Conservation (phyloP, 2,797 vertebrate species). For the Okamejei kenojei region DNA sequence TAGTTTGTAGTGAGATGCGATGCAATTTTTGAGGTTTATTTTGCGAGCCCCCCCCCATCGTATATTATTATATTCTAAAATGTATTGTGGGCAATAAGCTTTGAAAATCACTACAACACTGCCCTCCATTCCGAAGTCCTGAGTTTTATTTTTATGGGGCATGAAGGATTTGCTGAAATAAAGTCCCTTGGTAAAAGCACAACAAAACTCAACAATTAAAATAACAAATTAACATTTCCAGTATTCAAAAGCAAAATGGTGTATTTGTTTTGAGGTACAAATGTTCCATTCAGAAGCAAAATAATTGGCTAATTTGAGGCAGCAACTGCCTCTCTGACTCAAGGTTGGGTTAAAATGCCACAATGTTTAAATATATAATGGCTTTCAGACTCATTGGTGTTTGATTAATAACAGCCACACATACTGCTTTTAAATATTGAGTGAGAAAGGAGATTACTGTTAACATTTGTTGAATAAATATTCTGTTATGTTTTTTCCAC, state of each 20-base stretch:
- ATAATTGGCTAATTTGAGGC: slow-evolving; percentile 57
- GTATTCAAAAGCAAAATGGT: slow-evolving; percentile 44
- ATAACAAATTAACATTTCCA: slow-evolving; percentile 44
- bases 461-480: slow-evolving; percentile 55
- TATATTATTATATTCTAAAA: not conserved
- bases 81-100: not conserved
- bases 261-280: slow-evolving; percentile 45
- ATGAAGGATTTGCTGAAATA: slow-evolving; percentile 24
- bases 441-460: slow-evolving; percentile 50
- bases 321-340: slow-evolving; percentile 54
- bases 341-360: slow-evolving; percentile 43
- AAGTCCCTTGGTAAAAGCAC: slow-evolving; percentile 8
- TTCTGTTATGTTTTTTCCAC: slow-evolving; percentile 47
- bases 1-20: not conserved
- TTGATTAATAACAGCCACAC: slow-evolving; percentile 49
- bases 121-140: not conserved
- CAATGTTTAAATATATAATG: slow-evolving; percentile 30
- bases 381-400: slow-evolving; percentile 49
- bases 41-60: too few species aligned
- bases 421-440: slow-evolving; percentile 49
- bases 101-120: not conserved
- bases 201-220: not conserved
- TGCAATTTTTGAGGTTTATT: not conserved
- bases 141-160: not conserved
- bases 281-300: slow-evolving; percentile 53